Evolutionary conservation across 2,113 vertebrate species (phyloP).

Genomic region (Isurus oxyrinchus): DNA sequence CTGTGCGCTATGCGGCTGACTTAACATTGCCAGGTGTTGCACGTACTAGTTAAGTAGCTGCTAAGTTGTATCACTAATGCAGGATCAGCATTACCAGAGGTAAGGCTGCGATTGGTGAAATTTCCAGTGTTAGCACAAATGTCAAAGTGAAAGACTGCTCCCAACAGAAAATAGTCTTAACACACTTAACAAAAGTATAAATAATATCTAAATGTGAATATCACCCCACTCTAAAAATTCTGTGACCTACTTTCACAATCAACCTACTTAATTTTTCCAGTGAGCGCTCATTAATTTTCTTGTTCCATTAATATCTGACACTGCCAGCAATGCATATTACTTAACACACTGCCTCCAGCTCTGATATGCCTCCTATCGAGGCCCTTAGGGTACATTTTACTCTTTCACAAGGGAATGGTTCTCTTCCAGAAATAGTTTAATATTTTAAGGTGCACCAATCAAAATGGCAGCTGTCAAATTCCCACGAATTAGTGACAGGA

Average conservation of each 20-base stretch:
- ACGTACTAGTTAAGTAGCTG: neutral
- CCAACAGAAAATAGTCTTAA: neutral
- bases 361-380: neutral
- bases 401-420: neutral
- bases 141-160: neutral
- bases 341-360: neutral
- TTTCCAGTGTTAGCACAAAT: neutral
- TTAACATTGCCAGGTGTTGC: neutral
- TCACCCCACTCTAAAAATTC: neutral
- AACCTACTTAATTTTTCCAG: slow-evolving; percentile 2
- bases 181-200: neutral
- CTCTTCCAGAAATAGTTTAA: neutral
- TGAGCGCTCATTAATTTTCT: neutral
- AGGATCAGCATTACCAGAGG: neutral
- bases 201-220: neutral
- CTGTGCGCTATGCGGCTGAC: neutral
- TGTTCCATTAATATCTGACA: neutral
- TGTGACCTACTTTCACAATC: neutral
- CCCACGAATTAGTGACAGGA: neutral
- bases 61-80: neutral
- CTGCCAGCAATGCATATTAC: neutral
- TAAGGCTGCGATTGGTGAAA: neutral
- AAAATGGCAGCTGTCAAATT: neutral
- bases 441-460: neutral
- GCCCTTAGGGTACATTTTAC: neutral